phyloP scores from a whole-genome alignment of 2,888 invertebrate genomes.

The Pyrgus malvae region DNA sequence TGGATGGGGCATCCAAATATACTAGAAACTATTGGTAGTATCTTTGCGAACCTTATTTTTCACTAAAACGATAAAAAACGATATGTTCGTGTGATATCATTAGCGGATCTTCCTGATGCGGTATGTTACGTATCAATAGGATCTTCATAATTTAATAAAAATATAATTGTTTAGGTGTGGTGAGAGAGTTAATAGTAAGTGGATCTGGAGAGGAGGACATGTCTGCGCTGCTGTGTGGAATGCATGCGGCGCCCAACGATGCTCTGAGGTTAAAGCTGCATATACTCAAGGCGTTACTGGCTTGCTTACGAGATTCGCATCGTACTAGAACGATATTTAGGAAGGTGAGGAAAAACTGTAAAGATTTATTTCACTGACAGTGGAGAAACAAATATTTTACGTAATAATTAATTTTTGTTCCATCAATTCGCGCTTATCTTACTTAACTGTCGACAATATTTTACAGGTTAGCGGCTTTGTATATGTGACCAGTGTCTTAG shows the following conservation, averaged over 20 bases:
- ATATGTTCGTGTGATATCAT: no score
- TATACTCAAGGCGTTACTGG: slow-evolving; percentile 92
- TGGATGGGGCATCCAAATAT: no score
- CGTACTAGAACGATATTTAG: slow-evolving; percentile 97
- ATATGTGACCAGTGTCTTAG: slow-evolving; percentile 96
- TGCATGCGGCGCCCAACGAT: slow-evolving; percentile 93
- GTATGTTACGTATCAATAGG: no score
- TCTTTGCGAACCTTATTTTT: no score
- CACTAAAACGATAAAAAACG: no score
- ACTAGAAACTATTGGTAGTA: no score
- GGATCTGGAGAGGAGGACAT: slow-evolving; percentile 98
- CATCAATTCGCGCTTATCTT: background rate
- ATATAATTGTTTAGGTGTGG: slow-evolving; percentile 83
- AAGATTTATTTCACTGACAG: no score
- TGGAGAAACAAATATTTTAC: no score
- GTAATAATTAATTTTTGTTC: background rate
- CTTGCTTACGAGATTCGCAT: slow-evolving; percentile 97
- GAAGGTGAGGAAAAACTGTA: no score
- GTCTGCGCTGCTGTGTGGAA: slow-evolving; percentile 93
- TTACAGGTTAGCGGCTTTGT: slow-evolving; percentile 95
- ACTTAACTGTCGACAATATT: background rate
- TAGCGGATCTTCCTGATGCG: no score
- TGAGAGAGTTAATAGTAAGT: slow-evolving; percentile 93
- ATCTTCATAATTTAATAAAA: background rate
- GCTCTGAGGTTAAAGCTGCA: slow-evolving; percentile 93